Evolutionary conservation across 2,797 vertebrate genomes (phyloP), one percentile per base, ranked within the genome.

Genomic region (Euthynnus affinis): DNA sequence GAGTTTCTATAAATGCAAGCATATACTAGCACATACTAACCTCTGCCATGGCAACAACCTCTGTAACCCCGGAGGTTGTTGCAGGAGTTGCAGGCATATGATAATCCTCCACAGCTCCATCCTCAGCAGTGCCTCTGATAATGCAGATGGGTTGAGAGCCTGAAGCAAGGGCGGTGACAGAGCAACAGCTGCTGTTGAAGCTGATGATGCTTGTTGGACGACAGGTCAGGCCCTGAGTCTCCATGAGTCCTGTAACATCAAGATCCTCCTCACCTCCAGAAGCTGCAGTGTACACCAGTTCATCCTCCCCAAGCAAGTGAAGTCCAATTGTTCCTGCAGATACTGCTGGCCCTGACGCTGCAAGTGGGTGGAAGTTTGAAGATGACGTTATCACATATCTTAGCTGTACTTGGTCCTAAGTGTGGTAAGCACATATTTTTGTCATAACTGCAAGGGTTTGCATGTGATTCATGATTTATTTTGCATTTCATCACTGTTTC

Each of bases 121-220:
- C 96, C 82, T 97, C 96, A 69, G 94, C 96, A 80, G 96, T 85
- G 76, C 96, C 96, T 80, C 96, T 95, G 67, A 96, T 96, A 76
- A 96, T 93, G 82, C 96, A 96, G 84, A 96, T 92, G 0, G 96
- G 96, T 52, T 96, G 93, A 66, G 97, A 96, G 60, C 96, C 96
- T 0, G 96, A 96, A 49, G 95, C 94, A 60, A 97, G 81, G 51
- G 95, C 96, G 72, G 96, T 95, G 76, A 96, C 94, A 0, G 96
- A 96, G 85, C 96, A 97, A 78, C 96, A 97, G 87, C 98, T 96
- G 0, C 97, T 97, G 74, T 95, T 97, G 91, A 99, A 98, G 92
- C 97, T 98, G 83, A 98, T 95, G 78, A 98, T 97, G 91, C 97
- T 99, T 6, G 95, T 94, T 1, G 98, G 97, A 20, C 86, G 96